Base-by-base conservation (phyloP, 2,797 vertebrate genomes). In the Xerus rutilus region DNA sequence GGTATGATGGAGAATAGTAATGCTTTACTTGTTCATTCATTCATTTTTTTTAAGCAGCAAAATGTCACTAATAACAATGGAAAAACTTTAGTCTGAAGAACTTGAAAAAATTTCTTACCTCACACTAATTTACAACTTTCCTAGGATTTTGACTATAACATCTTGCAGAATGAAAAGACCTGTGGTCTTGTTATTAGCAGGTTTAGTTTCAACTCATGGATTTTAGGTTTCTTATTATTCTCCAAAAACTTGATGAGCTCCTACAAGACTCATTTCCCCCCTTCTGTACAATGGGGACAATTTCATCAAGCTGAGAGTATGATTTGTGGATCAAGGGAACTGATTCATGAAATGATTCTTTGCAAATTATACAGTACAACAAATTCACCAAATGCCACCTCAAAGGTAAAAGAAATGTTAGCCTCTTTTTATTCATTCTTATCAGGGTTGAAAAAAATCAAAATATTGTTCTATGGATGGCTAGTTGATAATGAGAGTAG, bases 31-130 rank as follows among this genome's bases (percentile, higher is more conserved):
- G 30, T 76, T 84, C 30, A 64, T 28, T 85, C 23, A 90, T 93
- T 96, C 2, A 90, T 35, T 73, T 79, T 79, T 86, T 84, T 47
- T 47, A 91, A 93, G 43, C 13, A 91, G 12, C 32, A 84, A 78
- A 54, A 87, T 47, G 18, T 85, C 39, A 39, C 11, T 49, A 15
- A 52, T 32, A 62, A 28, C 35, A 86, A 30, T 67, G 15, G 5
- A 52, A 14, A 94, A 73, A 39, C 25, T 72, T 78, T 43, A 77
- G 32, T 65, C 72, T n/a, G 25, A 78, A 87, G 3, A 76, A 65
- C 43, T 64, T 72, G 32, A 82, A 35, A 83, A 15, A 86, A 89
- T 74, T 78, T 78, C 11, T 89, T 84, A 86, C 7, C 5, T 89
- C 30, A 52, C 10, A 20, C 12, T 70, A 83, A 45, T 18, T 93